Conservation (phyloP, 2,888 invertebrate genomes). For the Slavum lentiscoides region DNA sequence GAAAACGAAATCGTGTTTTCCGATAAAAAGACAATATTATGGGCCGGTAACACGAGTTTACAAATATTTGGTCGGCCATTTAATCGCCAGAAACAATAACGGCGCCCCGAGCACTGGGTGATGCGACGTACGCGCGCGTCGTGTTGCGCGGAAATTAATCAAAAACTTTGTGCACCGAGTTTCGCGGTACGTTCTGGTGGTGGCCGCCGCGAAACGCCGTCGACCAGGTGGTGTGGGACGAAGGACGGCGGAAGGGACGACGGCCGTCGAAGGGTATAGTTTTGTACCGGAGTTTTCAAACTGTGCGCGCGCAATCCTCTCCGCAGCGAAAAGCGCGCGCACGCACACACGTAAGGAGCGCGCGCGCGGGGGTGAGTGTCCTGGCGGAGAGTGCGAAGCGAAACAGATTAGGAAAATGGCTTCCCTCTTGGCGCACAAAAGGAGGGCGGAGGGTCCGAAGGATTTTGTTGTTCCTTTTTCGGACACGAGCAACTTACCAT, state of each 20-base stretch:
- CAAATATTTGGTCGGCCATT: too few species aligned
- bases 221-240: neutral
- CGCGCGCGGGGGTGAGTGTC: neutral
- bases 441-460: constrained; percentile 46
- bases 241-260: neutral
- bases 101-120: too few species aligned
- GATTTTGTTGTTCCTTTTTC: constrained; percentile 53
- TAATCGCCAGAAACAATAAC: too few species aligned
- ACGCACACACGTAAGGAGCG: too few species aligned
- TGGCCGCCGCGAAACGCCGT: too few species aligned
- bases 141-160: constrained; percentile 32
- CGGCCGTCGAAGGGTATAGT: constrained; percentile 6
- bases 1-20: too few species aligned
- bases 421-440: constrained; percentile 46
- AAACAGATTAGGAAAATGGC: constrained; percentile 49
- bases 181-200: neutral
- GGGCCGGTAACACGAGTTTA: too few species aligned
- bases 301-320: neutral
- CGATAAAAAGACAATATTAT: too few species aligned
- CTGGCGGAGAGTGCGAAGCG: constrained; percentile 37
- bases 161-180: constrained; percentile 21
- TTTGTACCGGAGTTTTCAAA: constrained; percentile 4
- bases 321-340: neutral
- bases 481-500: constrained; percentile 46
- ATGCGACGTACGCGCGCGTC: neutral